Conservation (phyloP, 2,797 vertebrate species). For the Monodelphis domestica region DNA sequence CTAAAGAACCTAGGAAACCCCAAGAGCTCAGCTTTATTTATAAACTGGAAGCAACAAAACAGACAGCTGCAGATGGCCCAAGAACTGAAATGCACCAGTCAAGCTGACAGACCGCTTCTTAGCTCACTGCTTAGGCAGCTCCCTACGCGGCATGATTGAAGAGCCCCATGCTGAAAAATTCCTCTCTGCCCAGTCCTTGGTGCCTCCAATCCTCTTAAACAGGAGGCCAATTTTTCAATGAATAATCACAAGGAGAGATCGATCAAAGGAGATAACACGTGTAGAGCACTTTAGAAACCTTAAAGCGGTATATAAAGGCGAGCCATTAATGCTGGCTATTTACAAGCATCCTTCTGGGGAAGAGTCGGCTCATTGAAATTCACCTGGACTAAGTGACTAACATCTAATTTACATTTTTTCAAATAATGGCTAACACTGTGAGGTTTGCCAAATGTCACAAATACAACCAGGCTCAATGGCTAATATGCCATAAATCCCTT, state of each 20-base stretch:
- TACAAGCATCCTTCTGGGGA: not conserved
- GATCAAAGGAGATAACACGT: not conserved
- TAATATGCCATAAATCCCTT: too few relatives aligned
- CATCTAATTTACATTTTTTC: not conserved
- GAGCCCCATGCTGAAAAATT: not conserved
- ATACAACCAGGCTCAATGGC: too few relatives aligned
- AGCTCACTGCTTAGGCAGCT: not conserved
- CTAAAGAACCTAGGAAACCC: not conserved
- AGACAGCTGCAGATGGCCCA: slow-evolving; percentile 5
- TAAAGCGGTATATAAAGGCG: not conserved
- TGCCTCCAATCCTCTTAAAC: not conserved
- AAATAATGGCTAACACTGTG: not conserved
- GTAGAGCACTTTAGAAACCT: not conserved
- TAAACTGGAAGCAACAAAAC: not conserved
- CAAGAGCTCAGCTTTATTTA: not conserved
- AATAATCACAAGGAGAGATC: not conserved
- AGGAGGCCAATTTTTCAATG: not conserved
- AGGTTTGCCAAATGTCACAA: not conserved
- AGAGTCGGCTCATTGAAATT: not conserved
- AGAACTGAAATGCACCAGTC: not conserved
- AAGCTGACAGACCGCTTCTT: not conserved
- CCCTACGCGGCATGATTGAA: not conserved
- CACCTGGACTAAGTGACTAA: not conserved
- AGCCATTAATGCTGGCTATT: not conserved
- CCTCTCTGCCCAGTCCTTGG: not conserved